Evolutionary conservation across 2,113 vertebrate genomes (phyloP), one percentile per base, ranked within the genome.

Genomic region (Silurus glanis): DNA sequence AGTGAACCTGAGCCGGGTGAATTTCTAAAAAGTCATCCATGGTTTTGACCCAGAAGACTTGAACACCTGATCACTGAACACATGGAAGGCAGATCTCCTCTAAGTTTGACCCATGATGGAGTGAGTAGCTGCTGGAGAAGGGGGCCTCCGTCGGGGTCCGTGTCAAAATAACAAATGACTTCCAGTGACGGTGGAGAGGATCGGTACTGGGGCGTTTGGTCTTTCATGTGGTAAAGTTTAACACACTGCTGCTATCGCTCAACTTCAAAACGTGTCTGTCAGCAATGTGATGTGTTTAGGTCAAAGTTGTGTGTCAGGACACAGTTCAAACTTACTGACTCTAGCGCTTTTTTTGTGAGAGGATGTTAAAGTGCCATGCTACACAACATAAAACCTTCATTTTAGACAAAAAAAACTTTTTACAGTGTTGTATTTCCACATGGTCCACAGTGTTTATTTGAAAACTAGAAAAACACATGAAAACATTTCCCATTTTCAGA

Each of bases 151-250:
- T 5, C 6, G 56, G 78, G 19, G 28, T 14, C 23, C 2, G 19
- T 59, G 67, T 67, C 78, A 71, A 51, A 88, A 84, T 84, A 59
- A 86, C 23, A 55, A 49, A 83, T 82, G 45, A 16, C 51, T 55
- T 28, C 49, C 16, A 78, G 45, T 17, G 47, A 49, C 49, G 2
- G 25, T 49, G 61, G 59, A 74, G 25, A 2, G 4, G n/a, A 25
- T 19, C 3, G 61, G 47, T 78, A 66, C 8, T 37, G 16, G 37
- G 5, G 61, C 17, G 1, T 19, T 47, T 9, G 25, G 25, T 10
- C 25, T 51, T 85, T 55, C 84, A 64, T 80, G 61, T 80, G 62
- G 84, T 58, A 58, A 69, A 47, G 51, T 21, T 85, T 67, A 85
- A 58, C 74, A 7, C 47, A 53, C 58, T 12, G 59, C 72, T 62